These are phyloP conservation scores for Sinotaia quadrata DNA, from an alignment of 2,888 invertebrate genomes.

Conservation along the genomic window DNA sequence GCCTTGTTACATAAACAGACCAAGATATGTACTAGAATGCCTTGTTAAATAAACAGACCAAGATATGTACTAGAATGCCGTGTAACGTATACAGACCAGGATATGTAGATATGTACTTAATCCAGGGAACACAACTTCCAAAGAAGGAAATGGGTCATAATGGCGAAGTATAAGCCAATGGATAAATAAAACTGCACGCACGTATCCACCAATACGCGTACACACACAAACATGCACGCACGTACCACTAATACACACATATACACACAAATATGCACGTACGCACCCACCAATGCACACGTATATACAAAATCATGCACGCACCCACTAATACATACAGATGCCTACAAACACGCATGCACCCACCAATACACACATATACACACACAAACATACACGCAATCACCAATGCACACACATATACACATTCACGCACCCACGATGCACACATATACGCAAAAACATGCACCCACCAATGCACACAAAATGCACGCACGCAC, in stretches of 20 bases:
- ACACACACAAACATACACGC: background rate
- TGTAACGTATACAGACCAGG: no score
- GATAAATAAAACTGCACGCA: background rate
- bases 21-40: no score
- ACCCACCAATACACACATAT: background rate
- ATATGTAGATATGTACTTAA: no score
- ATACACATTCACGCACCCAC: background rate
- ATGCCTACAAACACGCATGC: background rate
- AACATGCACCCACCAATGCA: constrained; percentile 4
- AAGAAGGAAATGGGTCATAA: no score
- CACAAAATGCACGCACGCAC: background rate
- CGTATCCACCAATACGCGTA: background rate
- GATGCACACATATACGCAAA: background rate
- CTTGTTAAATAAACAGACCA: no score
- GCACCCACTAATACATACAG: background rate
- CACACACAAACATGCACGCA: constrained; percentile 4
- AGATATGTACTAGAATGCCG: no score
- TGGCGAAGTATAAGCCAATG: no score
- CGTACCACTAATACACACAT: constrained; percentile 2
- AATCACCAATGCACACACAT: background rate
- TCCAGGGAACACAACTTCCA: no score
- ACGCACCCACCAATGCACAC: background rate
- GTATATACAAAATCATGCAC: background rate
- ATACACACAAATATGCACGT: constrained; percentile 3
- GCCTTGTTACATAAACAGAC: no score